phyloP scores from a whole-genome alignment of 2,797 vertebrate species.

The Oreortyx pictus region DNA sequence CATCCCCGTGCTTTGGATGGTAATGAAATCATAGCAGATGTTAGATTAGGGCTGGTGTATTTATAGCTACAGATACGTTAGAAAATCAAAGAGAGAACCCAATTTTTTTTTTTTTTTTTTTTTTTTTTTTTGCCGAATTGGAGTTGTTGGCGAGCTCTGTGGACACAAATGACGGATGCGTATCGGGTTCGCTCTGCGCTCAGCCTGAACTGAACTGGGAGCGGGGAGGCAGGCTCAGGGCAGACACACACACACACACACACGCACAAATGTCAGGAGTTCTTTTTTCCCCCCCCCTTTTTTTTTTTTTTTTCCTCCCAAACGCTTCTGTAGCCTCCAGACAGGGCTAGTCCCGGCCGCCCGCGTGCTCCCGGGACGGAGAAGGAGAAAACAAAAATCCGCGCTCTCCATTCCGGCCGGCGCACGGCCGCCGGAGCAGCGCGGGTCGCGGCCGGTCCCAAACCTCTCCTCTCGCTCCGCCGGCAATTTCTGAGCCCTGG shows the following conservation, averaged over 20 bases:
- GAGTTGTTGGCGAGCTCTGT: conserved; percentile 25
- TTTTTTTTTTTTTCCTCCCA: not conserved
- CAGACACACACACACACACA: not conserved
- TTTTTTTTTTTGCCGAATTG: not conserved
- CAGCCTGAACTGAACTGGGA: not conserved
- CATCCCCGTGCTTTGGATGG: conserved; percentile 66
- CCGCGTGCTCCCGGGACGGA: not conserved
- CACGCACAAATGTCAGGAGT: conserved; percentile 13
- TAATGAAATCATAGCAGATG: conserved; percentile 75
- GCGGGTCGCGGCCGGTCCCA: not conserved
- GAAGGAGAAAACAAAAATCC: conserved; percentile 5
- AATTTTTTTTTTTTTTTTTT: not conserved
- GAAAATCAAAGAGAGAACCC: conserved; percentile 47
- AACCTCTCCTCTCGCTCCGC: conserved; percentile 24
- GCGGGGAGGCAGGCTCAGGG: conserved; percentile 28
- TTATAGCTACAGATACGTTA: conserved; percentile 61
- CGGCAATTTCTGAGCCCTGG: conserved; percentile 13
- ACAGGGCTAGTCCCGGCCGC: not conserved
- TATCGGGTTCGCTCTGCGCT: not conserved
- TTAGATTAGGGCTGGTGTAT: conserved; percentile 66
- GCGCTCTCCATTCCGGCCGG: not conserved
- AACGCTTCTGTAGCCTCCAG: not conserved
- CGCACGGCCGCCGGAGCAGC: not conserved
- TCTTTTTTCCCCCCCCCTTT: not conserved
- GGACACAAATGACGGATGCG: not conserved